Percentiles rank a stretch among this genome's conserved stretches.
Evolutionary conservation across 2,888 invertebrate species (phyloP).

Genomic region (Orchesella flavescens): DNA sequence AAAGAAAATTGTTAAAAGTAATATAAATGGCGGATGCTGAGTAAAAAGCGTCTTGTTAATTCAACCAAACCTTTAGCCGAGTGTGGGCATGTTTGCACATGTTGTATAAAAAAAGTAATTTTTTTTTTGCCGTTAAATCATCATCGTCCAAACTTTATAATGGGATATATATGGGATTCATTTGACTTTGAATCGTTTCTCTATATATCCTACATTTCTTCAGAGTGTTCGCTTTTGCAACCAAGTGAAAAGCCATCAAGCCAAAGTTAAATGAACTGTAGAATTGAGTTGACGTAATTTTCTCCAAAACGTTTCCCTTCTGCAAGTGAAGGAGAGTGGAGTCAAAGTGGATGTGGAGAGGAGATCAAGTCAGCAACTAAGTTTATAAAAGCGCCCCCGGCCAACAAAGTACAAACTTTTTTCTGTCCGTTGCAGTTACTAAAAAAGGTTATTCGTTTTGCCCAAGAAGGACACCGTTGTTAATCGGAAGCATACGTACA

Average conservation of each 20-base stretch:
- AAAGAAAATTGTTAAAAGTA: background rate
- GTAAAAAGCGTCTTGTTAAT: too few relatives aligned
- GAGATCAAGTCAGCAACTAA: too few relatives aligned
- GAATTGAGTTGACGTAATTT: slow-evolving; percentile 12
- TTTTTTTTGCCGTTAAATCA: slow-evolving; percentile 5
- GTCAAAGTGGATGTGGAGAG: too few relatives aligned
- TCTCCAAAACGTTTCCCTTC: slow-evolving; percentile 11
- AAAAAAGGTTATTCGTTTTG: too few relatives aligned
- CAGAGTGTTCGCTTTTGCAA: background rate
- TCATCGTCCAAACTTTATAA: background rate
- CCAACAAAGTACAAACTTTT: background rate
- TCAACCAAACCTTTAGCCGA: too few relatives aligned
- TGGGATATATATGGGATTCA: background rate
- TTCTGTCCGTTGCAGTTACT: too few relatives aligned
- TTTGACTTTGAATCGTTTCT: background rate
- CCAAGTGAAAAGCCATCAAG: background rate
- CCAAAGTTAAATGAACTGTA: slow-evolving; percentile 35
- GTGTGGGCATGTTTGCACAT: too few relatives aligned
- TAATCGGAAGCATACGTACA: too few relatives aligned
- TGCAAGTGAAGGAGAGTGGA: background rate
- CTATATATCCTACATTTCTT: background rate
- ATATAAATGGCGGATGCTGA: too few relatives aligned
- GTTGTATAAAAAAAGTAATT: too few relatives aligned
- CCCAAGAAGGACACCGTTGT: too few relatives aligned
- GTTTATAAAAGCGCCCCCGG: background rate